These are phyloP conservation scores for Bradypodion pumilum DNA, from an alignment of 2,797 vertebrate species.

Conservation along the genomic window DNA sequence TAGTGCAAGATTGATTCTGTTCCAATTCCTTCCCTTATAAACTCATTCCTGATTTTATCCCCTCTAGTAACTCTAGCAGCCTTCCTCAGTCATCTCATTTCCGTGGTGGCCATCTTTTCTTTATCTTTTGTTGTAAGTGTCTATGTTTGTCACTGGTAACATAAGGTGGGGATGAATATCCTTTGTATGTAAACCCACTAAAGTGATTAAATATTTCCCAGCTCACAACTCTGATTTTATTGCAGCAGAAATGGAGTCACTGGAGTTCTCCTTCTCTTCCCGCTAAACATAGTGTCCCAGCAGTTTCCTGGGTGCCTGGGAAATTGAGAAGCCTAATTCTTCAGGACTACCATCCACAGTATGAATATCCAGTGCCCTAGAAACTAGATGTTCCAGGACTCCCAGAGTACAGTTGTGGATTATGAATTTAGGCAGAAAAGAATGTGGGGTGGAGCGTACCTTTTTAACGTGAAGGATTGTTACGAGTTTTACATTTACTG, in stretches of 20 bases:
- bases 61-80: too few species aligned
- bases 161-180: too few species aligned
- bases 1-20: too few species aligned
- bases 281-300: neutral
- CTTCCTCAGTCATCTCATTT: too few species aligned
- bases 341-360: neutral
- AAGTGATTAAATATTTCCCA: neutral
- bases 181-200: neutral
- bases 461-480: neutral
- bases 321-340: neutral
- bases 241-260: neutral
- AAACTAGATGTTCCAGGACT: neutral
- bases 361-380: neutral
- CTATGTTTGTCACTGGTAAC: too few species aligned
- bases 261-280: neutral
- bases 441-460: neutral
- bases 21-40: too few species aligned
- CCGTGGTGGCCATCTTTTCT: too few species aligned
- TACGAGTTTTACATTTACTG: neutral
- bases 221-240: too few species aligned
- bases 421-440: neutral
- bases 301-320: neutral
- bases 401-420: neutral
- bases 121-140: too few species aligned
- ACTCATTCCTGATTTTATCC: too few species aligned